Conservation (phyloP, 2,113 vertebrate species). For the Ceratotherium simum region DNA sequence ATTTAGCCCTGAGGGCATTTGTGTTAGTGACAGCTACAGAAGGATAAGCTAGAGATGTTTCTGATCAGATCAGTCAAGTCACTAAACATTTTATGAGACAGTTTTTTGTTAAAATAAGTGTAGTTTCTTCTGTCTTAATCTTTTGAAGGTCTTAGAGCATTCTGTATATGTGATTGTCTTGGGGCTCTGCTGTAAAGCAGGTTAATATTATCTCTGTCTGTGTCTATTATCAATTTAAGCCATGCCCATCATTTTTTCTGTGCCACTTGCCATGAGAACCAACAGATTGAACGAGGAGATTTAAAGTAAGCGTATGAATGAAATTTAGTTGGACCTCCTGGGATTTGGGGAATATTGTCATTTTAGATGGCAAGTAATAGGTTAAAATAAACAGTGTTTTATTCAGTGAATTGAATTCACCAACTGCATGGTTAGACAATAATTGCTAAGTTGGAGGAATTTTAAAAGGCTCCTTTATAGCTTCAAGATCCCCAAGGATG, state of each 20-base stretch:
- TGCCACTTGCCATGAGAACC: neutral
- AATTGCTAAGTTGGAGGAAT: neutral
- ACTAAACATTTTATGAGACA: neutral
- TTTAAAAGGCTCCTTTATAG: neutral
- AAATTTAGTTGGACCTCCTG: neutral
- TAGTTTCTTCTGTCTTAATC: neutral
- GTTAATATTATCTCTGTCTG: neutral
- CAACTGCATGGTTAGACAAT: slow-evolving; percentile 6
- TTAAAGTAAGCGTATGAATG: neutral
- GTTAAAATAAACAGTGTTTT: slow-evolving; percentile 49
- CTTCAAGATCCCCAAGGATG: neutral
- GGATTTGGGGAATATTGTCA: slow-evolving; percentile 13
- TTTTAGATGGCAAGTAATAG: slow-evolving; percentile 24
- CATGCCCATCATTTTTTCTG: neutral
- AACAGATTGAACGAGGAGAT: neutral
- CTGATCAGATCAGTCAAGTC: neutral
- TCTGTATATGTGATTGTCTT: neutral
- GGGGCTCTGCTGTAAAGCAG: neutral
- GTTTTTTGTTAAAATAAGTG: neutral
- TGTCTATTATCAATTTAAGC: neutral
- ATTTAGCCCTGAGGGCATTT: neutral
- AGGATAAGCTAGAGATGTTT: neutral
- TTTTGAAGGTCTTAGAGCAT: neutral
- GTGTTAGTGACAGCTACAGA: neutral
- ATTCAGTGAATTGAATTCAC: slow-evolving; percentile 18